Evolutionary conservation across 2,797 vertebrate species (phyloP).

Genomic region (Syncerus caffer): DNA sequence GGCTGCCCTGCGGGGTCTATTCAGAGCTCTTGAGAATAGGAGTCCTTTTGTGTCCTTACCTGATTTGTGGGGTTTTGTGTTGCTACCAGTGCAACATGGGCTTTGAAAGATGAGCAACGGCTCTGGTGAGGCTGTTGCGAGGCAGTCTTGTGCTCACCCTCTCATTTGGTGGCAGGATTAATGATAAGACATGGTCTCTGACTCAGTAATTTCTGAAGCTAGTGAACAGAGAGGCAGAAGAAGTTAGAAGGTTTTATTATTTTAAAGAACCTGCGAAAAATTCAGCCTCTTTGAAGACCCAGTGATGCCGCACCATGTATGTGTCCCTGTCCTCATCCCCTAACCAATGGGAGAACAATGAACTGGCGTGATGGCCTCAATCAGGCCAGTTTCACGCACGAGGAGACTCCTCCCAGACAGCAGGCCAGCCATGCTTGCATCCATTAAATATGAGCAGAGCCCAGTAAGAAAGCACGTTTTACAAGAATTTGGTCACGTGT

Average conservation of each 20-base stretch:
- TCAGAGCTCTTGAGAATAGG: background rate
- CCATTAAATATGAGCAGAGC: background rate
- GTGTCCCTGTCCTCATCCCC: background rate
- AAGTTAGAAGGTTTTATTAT: background rate
- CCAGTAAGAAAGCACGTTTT: background rate
- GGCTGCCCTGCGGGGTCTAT: background rate
- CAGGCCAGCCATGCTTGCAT: background rate
- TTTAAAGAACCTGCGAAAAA: background rate
- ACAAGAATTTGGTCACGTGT: background rate
- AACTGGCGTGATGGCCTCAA: background rate
- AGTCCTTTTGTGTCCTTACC: background rate
- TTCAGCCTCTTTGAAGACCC: background rate
- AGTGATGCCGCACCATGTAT: fast-evolving
- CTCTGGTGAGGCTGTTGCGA: background rate
- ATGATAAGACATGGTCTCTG: background rate
- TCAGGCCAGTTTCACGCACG: background rate
- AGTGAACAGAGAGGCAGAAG: background rate
- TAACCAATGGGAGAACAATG: background rate
- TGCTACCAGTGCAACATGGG: background rate
- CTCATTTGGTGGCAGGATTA: background rate
- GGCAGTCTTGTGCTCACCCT: background rate
- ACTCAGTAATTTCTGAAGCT: background rate
- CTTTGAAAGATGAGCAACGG: background rate
- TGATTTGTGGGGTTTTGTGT: background rate
- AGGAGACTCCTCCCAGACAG: background rate